Conservation (phyloP, 2,797 vertebrate species). For the Bryconaethiops microstoma region DNA sequence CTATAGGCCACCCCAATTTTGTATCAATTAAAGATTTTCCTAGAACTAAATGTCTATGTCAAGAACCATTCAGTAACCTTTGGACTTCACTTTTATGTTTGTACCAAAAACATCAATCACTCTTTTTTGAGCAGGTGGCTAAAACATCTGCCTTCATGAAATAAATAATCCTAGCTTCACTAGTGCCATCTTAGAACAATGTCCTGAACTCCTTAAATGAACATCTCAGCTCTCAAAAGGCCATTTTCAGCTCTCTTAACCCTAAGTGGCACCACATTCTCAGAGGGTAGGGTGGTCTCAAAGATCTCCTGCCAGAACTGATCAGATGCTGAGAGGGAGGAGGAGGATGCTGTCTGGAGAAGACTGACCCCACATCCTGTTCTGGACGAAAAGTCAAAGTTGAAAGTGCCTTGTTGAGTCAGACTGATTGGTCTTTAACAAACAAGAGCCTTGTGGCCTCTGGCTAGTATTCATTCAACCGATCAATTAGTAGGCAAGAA, state of each 20-base stretch:
- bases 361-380: slow-evolving; percentile 49
- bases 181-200: slow-evolving; percentile 21
- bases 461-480: slow-evolving; percentile 57
- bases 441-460: slow-evolving; percentile 44
- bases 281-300: slow-evolving; percentile 31
- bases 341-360: slow-evolving; percentile 16
- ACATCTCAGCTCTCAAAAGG: slow-evolving; percentile 38
- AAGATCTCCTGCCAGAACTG: slow-evolving; percentile 60
- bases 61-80: not conserved
- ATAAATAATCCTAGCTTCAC: slow-evolving; percentile 34
- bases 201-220: slow-evolving; percentile 55
- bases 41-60: not conserved
- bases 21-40: not conserved
- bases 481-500: slow-evolving; percentile 62
- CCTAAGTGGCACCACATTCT: slow-evolving; percentile 56
- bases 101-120: slow-evolving; percentile 11
- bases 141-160: slow-evolving; percentile 46
- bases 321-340: slow-evolving; percentile 59
- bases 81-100: not conserved
- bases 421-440: slow-evolving; percentile 15
- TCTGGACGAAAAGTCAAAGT: slow-evolving; percentile 36
- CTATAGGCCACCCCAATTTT: not conserved
- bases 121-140: slow-evolving; percentile 29
- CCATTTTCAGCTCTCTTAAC: slow-evolving; percentile 9
- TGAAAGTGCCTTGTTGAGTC: slow-evolving; percentile 8